Evolutionary conservation across 2,797 vertebrate species (phyloP), one percentile per base, ranked within the genome.

Genomic region (Sandelia bainsii): DNA sequence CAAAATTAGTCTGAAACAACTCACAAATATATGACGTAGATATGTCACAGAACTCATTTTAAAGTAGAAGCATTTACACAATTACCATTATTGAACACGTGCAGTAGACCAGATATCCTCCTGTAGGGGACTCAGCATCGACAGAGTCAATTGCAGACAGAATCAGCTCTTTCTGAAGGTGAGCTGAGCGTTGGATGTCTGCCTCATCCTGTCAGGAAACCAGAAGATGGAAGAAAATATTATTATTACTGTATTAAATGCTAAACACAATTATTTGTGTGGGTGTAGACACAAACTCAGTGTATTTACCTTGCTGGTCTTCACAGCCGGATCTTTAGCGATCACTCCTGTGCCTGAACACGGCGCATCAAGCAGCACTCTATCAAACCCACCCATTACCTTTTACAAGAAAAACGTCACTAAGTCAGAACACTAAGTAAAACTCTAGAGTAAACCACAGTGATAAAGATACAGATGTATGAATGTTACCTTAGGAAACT

Each of bases 271-370:
- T n/a, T 46, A 11, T 48, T 9, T 48, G 46, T 20, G 54, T 3
- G 7, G 1, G 0, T 27, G 1, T 50, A 14, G 5, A 9, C 0
- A 12, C 12, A 10, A 45, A 46, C 6, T 57, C 1, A 49, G 44
- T 19, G 7, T 11, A 17, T 40, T 80, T 89, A 96, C 95, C 96
- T 99, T 99, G 66, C 96, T 97, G 10, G 97, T 98, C 93, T 99
- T 99, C 73, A 99, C 96, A 29, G 95, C 94, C 20, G 97, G 98
- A 87, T 99, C 98, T 93, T 99, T 99, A 46, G 98, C 95, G 63
- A 99, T 98, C 74, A 99, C 90, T 0, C 98, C 98, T 0, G 98
- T 99, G 62, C 98, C 98, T 0, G 98, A 98, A 83, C 98, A 99
- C 0, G 98, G 98, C 44, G 98, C 98, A n/a, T 99, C 98, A 37